A percentile compares a stretch with the other conserved stretches of the same genome.
Conservation (phyloP, 92 coral and sea anemone species). For the Zoanthus sansibaricus region DNA sequence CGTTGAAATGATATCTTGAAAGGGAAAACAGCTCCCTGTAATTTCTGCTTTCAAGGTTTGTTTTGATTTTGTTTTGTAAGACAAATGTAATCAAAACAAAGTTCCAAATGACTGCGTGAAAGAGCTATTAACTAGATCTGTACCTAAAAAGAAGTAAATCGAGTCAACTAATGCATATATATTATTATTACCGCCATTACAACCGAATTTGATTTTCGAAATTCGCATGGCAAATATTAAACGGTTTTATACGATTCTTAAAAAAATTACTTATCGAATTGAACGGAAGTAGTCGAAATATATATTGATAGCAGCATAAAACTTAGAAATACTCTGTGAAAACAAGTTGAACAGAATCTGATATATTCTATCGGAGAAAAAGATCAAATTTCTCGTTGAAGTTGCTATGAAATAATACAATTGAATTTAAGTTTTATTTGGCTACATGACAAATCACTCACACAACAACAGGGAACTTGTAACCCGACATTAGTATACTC, state of each 20-base stretch:
- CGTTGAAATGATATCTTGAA: not conserved
- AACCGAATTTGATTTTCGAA: not conserved
- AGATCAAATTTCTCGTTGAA: constrained; percentile 44
- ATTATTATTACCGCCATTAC: not conserved
- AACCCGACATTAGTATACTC: not conserved
- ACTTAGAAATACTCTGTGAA: not conserved
- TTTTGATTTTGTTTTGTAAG: not conserved
- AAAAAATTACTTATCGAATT: not conserved
- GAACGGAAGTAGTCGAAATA: not conserved
- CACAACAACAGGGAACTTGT: not conserved
- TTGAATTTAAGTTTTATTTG: not conserved
- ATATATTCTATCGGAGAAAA: not conserved
- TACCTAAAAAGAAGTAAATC: not conserved
- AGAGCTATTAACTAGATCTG: not conserved
- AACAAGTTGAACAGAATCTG: not conserved
- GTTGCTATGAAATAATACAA: constrained; percentile 22
- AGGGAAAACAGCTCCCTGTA: not conserved
- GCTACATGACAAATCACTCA: constrained; percentile 1
- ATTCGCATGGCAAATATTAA: not conserved
- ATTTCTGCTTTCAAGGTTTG: not conserved
- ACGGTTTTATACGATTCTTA: not conserved
- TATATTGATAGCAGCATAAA: not conserved
- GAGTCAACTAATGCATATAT: not conserved
- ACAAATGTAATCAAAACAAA: not conserved
- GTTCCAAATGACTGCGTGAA: not conserved